Percentiles rank a stretch among this genome's conserved stretches.
Conservation (phyloP, 1,140 invertebrate species). For the Rhynchophorus ferrugineus region DNA sequence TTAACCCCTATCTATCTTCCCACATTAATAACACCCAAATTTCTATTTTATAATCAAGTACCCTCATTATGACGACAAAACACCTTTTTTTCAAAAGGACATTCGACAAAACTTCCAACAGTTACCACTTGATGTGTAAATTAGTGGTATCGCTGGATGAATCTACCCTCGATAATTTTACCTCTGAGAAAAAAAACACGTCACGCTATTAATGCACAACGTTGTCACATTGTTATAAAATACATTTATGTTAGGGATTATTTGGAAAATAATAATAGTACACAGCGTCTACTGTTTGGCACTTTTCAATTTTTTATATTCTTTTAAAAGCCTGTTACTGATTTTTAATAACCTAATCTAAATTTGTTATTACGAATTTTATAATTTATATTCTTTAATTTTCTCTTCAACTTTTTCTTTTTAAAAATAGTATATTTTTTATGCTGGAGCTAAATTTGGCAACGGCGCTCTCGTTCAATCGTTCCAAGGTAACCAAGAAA, state of each 20-base stretch:
- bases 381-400: too few relatives aligned
- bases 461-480: constrained; percentile 7
- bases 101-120: not conserved
- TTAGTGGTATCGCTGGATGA: not conserved
- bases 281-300: too few relatives aligned
- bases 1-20: not conserved
- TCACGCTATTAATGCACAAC: not conserved
- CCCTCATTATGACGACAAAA: not conserved
- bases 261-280: too few relatives aligned
- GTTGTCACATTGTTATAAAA: too few relatives aligned
- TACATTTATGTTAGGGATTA: too few relatives aligned
- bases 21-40: not conserved
- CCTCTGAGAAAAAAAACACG: not conserved
- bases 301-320: too few relatives aligned
- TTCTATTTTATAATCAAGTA: not conserved
- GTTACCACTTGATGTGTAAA: not conserved
- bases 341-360: too few relatives aligned
- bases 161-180: not conserved
- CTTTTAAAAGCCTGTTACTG: too few relatives aligned
- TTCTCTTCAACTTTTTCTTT: too few relatives aligned
- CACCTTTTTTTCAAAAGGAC: not conserved
- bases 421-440: too few relatives aligned
- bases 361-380: too few relatives aligned
- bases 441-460: not conserved
- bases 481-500: constrained; percentile 12